These are phyloP conservation scores for Enteromius unitaeniatus DNA, from an alignment of 2,797 vertebrate genomes.

Conservation along the genomic window DNA sequence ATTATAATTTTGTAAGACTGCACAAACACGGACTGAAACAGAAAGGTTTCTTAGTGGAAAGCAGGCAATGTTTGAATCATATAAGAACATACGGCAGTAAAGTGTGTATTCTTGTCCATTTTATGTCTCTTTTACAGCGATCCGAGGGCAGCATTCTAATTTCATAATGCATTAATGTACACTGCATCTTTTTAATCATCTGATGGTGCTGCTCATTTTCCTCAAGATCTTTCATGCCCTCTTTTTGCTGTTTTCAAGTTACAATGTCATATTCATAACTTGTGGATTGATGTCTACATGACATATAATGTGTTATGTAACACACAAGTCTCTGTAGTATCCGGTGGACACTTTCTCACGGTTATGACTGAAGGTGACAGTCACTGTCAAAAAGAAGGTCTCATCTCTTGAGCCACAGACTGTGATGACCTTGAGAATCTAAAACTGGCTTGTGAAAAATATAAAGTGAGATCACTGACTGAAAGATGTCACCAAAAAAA, in stretches of 20 bases:
- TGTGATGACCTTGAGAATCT: conserved; percentile 52
- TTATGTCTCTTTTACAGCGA: background rate
- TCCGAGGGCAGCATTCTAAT: background rate
- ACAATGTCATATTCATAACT: background rate
- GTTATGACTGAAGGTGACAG: conserved; percentile 51
- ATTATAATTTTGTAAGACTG: background rate
- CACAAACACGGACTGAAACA: background rate
- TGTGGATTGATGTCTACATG: background rate
- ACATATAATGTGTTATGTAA: conserved; percentile 5
- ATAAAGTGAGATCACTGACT: conserved; percentile 1
- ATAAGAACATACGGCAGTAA: background rate
- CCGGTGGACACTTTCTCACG: conserved; percentile 6
- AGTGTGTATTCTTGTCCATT: background rate
- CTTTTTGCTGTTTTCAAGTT: background rate
- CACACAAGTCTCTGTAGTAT: background rate
- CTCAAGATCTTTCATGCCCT: background rate
- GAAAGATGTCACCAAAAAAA: conserved; percentile 44
- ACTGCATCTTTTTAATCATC: background rate
- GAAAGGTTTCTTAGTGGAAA: background rate
- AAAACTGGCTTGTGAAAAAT: conserved; percentile 28
- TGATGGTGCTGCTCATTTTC: background rate
- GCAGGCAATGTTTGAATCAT: background rate
- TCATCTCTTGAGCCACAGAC: conserved; percentile 25
- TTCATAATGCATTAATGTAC: background rate
- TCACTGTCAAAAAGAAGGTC: conserved; percentile 40